phyloP scores from a whole-genome alignment of 1,140 invertebrate genomes.

The Trypoxylus dichotomus region DNA sequence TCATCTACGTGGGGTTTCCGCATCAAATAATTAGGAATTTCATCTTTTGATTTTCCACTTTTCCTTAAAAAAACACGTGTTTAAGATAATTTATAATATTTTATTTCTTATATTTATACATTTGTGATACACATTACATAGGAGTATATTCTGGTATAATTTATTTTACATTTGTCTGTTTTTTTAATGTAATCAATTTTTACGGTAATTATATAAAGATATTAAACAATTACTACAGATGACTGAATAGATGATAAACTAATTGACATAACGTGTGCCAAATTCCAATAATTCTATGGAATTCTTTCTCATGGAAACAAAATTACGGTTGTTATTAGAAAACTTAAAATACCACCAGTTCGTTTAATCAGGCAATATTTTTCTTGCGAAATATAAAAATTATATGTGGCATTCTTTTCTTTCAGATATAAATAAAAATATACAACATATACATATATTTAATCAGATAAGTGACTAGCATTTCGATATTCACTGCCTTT shows the following conservation, averaged over 20 bases:
- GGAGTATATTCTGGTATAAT: conserved; percentile 25
- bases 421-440: conserved; percentile 45
- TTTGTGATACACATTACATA: conserved; percentile 33
- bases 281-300: background rate
- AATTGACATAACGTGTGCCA: background rate
- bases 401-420: background rate
- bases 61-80: background rate
- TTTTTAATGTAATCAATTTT: background rate
- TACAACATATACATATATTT: conserved; percentile 50
- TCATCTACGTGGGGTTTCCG: too few species aligned
- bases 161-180: background rate
- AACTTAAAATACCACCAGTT: background rate
- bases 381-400: background rate
- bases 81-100: conserved; percentile 29
- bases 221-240: background rate
- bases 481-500: conserved; percentile 35
- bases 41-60: too few species aligned
- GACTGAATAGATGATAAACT: background rate
- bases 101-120: conserved; percentile 32
- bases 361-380: background rate
- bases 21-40: too few species aligned
- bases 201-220: background rate
- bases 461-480: conserved; percentile 47
- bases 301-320: background rate
- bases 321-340: background rate